Conservation (phyloP, 2,888 invertebrate genomes). For the Polymixis lichenea region DNA sequence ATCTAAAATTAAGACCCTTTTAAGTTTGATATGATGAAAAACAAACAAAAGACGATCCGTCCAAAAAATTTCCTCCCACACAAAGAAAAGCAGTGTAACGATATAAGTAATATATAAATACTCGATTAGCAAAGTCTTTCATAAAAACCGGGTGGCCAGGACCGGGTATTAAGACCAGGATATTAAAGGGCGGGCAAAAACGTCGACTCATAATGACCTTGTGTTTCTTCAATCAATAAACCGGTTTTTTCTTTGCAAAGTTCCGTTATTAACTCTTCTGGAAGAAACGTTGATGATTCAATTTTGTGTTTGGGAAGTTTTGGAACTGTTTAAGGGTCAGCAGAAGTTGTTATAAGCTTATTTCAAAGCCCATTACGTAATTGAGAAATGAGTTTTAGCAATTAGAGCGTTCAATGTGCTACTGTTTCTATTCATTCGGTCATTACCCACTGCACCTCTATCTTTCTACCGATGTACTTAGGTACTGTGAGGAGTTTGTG, state of each 20-base stretch:
- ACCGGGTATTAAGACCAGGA: conserved; percentile 55
- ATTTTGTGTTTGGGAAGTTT: conserved; percentile 9
- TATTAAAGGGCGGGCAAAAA: conserved; percentile 63
- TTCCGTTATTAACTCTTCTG: conserved; percentile 8
- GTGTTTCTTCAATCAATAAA: conserved; percentile 62
- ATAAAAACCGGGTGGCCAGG: conserved; percentile 41
- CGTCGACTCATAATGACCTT: conserved; percentile 60
- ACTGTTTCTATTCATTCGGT: too few species aligned
- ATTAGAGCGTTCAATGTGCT: too few species aligned
- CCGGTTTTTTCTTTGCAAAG: conserved; percentile 34
- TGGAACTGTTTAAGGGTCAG: neutral
- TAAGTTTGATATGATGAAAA: neutral
- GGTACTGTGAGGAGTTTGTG: too few species aligned
- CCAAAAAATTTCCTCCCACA: neutral
- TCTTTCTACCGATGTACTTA: too few species aligned
- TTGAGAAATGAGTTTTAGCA: too few species aligned
- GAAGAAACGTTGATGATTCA: conserved; percentile 8
- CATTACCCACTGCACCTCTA: too few species aligned
- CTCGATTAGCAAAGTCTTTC: conserved; percentile 53
- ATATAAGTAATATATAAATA: conserved; percentile 43
- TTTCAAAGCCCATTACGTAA: too few species aligned
- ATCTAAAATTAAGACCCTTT: neutral
- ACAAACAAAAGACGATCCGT: conserved; percentile 22
- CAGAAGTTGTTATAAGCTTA: too few species aligned
- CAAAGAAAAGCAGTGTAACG: conserved; percentile 10